These are phyloP conservation scores for Yasuhikotakia modesta DNA, from an alignment of 2,797 vertebrate genomes.

Conservation along the genomic window DNA sequence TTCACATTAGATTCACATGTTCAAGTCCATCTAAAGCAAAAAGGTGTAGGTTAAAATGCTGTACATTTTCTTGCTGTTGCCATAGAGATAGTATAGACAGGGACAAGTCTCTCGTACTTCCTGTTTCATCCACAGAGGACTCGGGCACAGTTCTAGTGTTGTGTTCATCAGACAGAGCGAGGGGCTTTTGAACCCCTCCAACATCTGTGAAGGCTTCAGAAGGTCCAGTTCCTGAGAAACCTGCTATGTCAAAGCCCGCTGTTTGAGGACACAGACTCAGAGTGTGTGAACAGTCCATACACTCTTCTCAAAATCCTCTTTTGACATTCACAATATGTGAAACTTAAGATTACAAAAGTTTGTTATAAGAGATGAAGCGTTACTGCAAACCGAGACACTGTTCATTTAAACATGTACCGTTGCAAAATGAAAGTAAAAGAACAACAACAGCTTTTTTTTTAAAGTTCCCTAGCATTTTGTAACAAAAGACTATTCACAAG, in stretches of 20 bases:
- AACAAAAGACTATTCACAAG: slow-evolving; percentile 54
- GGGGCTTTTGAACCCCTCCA: neutral
- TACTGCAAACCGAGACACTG: slow-evolving; percentile 55
- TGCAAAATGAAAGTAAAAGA: slow-evolving; percentile 29
- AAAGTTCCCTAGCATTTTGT: slow-evolving; percentile 49
- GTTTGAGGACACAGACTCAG: slow-evolving; percentile 1
- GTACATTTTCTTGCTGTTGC: slow-evolving; percentile 46
- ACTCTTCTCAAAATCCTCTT: neutral
- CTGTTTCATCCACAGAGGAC: neutral
- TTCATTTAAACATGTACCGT: slow-evolving; percentile 57
- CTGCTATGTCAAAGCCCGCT: slow-evolving; percentile 7
- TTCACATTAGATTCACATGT: slow-evolving; percentile 66
- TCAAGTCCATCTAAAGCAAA: slow-evolving; percentile 54
- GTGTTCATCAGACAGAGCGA: neutral
- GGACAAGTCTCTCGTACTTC: slow-evolving; percentile 2
- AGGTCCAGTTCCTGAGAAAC: slow-evolving; percentile 1
- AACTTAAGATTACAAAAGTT: slow-evolving; percentile 57
- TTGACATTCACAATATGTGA: slow-evolving; percentile 60
- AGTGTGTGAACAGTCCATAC: slow-evolving; percentile 27
- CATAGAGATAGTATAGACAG: slow-evolving; percentile 8
- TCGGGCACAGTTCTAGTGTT: neutral
- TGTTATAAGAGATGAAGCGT: slow-evolving; percentile 55
- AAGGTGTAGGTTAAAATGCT: slow-evolving; percentile 34
- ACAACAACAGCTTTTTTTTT: slow-evolving; percentile 28
- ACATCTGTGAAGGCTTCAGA: neutral